Evolutionary conservation across 2,113 vertebrate species (phyloP), one percentile per base, ranked within the genome.

Genomic region (Deroptyus accipitrinus): DNA sequence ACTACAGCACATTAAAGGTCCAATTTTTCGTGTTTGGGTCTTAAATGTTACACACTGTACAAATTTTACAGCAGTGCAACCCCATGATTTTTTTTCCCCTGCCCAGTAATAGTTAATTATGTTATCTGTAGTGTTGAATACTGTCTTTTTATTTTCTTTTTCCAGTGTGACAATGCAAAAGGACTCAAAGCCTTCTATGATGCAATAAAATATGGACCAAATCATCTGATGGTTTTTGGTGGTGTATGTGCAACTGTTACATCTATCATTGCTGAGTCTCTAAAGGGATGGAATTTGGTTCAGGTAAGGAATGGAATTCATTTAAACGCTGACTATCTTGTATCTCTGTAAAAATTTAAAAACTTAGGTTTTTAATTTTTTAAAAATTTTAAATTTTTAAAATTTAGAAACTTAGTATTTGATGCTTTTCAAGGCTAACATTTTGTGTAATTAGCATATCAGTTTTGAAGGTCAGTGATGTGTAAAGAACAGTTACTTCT

Each of bases 191-290:
- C 99, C 97, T 99, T 99, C 98, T 99, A 99, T 14, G 99, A 99
- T 85, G 99, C 99, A 97, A 99, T 99, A 98, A 99, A 99, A 98
- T 99, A 99, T 6, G 99, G 99, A 84, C 99, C 99, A 67, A 99
- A 99, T 97, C 99, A 99, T 96, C 97, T 99, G 96, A 99, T 99
- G 99, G 99, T 99, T 97, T 99, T 99, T 83, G 99, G 99, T 57
- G 99, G 99, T 1, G 99, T 99, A 83, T 99, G 99, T 96, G 99
- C 99, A 4, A 99, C 99, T 1, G 99, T 99, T 92, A 99, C 99
- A 5, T 99, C 99, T 78, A 99, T 99, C 97, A 99, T 99, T 44
- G 99, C 99, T 3, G 99, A 99, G 96, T 99, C 99, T 85, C 98
- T 99, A 90, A 99, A 99, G 97, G 99, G 99, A 83, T 99, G 99